Base-by-base conservation (phyloP, 23 tunicate genomes). In the Botrylloides violaceus region DNA sequence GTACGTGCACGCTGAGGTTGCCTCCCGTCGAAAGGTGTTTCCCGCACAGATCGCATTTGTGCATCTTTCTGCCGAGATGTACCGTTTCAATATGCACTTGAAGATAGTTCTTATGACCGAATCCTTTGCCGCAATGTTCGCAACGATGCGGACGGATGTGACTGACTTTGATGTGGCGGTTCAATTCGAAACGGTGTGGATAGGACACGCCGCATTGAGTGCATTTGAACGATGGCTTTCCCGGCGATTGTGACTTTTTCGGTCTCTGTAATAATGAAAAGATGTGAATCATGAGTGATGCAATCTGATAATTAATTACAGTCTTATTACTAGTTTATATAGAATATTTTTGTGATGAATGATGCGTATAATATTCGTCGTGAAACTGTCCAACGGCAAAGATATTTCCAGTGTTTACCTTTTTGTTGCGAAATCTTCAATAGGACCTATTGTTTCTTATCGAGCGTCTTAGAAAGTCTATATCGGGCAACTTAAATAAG, bases 81-180 rank as follows among this genome's bases (percentile, higher is more conserved):
- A 90, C 97, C 64, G 97, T 90, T 57, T 90, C 97, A 32, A 90
- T 90, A 75, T 90, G 97, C 18, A 90, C 86, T 43, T 77, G 77
- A 4, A 90, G 79, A 71, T 90, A 90, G 61, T 90, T 90, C 19
- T 87, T 83, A 37, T 90, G 97, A 22, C 97, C 97, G 66, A 90
- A 90, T 20, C 97, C 97, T 59, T 90, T 90, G 12, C 90, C 90
- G 70, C 97, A 90, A 57, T 83, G 79, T 1, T 58, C 73, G 61
- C 97, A 90, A 22, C 90, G 81, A 58, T 90, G 97, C 4, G 97
- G 97, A 0, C 97, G 65, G 5, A 90, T 77, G 43, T 88, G 96
- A 60, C 96, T 88, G n/a, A 88, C 96, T 83, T 90, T 90, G 49
- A 90, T 77, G 36, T 90, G 97, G 22, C 97, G 90, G 50, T 90